Evolutionary conservation across 2,113 vertebrate species (phyloP).

Genomic region (Procavia capensis): DNA sequence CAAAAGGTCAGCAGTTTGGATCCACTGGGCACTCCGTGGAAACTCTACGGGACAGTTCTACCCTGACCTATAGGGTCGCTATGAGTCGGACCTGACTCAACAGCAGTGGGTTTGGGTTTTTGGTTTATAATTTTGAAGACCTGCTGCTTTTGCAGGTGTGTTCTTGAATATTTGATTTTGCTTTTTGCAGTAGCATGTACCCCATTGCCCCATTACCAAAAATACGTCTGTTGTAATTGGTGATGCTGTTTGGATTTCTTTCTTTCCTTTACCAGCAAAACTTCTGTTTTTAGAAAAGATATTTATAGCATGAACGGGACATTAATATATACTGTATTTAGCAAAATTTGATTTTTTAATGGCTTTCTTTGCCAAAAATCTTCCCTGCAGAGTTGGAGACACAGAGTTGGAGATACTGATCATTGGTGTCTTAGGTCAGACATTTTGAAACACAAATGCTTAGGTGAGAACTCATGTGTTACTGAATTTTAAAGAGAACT

Average conservation of each 20-base stretch:
- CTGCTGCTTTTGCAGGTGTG: not conserved
- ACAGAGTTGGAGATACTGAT: not conserved
- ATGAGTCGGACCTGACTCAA: too few relatives aligned
- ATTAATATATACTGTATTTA: conserved; percentile 64
- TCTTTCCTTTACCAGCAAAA: conserved; percentile 56
- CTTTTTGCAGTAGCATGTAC: not conserved
- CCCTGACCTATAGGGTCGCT: too few relatives aligned
- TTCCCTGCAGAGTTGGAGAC: conserved; percentile 30
- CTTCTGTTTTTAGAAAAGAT: conserved; percentile 59
- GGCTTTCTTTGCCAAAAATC: conserved; percentile 41
- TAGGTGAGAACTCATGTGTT: conserved; percentile 40
- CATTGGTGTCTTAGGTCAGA: not conserved
- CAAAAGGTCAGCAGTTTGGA: too few relatives aligned
- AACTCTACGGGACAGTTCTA: too few relatives aligned
- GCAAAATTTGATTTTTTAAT: conserved; percentile 54
- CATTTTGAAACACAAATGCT: conserved; percentile 49
- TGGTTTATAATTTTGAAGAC: not conserved
- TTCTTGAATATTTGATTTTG: not conserved
- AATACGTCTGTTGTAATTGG: not conserved
- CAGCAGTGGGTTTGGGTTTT: too few relatives aligned
- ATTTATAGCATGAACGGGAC: conserved; percentile 63
- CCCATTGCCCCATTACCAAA: not conserved
- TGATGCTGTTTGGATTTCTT: conserved; percentile 44
- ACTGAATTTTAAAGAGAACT: conserved; percentile 52
- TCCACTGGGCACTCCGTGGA: too few relatives aligned